Evolutionary conservation across 2,888 invertebrate species (phyloP), one percentile per base, ranked within the genome.

Genomic region (Boloria selene): DNA sequence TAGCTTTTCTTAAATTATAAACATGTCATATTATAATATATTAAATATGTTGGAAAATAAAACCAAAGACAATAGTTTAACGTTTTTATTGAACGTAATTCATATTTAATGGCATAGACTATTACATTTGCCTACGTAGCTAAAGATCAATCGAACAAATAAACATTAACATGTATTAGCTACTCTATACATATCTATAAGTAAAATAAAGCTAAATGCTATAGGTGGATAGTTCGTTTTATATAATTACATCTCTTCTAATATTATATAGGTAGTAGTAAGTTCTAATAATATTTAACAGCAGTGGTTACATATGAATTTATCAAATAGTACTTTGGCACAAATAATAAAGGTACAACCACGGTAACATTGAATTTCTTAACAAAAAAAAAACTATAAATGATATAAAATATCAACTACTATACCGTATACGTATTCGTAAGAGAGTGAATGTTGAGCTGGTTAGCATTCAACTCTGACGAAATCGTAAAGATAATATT

Each of bases 1-100:
- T n/a, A n/a, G 44, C 42, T 55, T 18, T 10, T 55, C 42, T 44
- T 22, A 42, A 4, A 44, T 44, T 56, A 45, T n/a, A 13, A 44
- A 22, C 3, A 14, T 13, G 1, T 31, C 13, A 4, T 13, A n/a
- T n/a, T n/a, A 22, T 26, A 26, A 3, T 31, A 53, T 26, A 5
- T 26, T 49, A 13, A 7, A 5, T 16, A 58, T 18, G 58, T 16
- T 13, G 22, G 1, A 54, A 64, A 77, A 78, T 70, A 49, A 84
- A 82, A 85, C 73, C 71, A 75, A 69, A 72, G 68, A 69, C 68
- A 80, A 83, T 85, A 84, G 84, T 78, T 79, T 89, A 91, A 88
- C 88, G 81, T 86, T 91, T 88, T 91, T 90, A 91, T 88, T 91
- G 86, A 90, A 89, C 89, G 87, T 83, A 88, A 89, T 89, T 86